Base-by-base conservation (phyloP, 2,888 invertebrate genomes). In the Bombylius major region DNA sequence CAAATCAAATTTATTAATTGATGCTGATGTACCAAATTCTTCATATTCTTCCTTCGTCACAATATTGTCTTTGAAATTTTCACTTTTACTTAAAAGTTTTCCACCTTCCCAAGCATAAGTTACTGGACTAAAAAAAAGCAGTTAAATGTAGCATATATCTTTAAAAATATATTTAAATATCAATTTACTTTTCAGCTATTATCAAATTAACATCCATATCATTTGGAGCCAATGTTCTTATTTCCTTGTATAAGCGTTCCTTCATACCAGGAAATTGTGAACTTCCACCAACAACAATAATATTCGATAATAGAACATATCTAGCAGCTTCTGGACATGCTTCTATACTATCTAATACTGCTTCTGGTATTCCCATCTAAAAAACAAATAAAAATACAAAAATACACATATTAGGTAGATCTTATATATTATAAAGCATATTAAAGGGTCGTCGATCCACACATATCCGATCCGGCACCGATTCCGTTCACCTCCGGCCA, bases 31-130 rank as follows among this genome's bases (percentile, higher is more conserved):
- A n/a, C 96, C 96, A 67, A 87, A 82, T 70, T 96, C 95, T 60
- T 94, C 92, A 70, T 92, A 97, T 64, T 94, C 88, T 62, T 89
- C 87, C 64, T 83, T 83, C 0, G 89, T 87, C 4, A 94, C 83
- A 59, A 87, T 76, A 63, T 82, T 78, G 0, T 80, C 82, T 60
- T 82, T 79, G 63, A 94, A 89, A 47, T 83, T 81, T 8, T 87
- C 78, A 68, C 88, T 86, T 63, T 82, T 77, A 5, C 89, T 82
- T 47, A 96, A 75, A 48, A 80, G 71, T 62, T 83, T 84, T 0
- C 94, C 97, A 5, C 95, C 96, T 65, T 86, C 80, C 96, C 96
- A 97, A 0, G 92, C 82, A 70, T 91, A 91, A 0, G 84, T 83
- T 4, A 87, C 70, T 0, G 96, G 91, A 66, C 89, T 88, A 60